Conservation (phyloP, 2,888 invertebrate genomes). For the Ganaspis brasiliensis region DNA sequence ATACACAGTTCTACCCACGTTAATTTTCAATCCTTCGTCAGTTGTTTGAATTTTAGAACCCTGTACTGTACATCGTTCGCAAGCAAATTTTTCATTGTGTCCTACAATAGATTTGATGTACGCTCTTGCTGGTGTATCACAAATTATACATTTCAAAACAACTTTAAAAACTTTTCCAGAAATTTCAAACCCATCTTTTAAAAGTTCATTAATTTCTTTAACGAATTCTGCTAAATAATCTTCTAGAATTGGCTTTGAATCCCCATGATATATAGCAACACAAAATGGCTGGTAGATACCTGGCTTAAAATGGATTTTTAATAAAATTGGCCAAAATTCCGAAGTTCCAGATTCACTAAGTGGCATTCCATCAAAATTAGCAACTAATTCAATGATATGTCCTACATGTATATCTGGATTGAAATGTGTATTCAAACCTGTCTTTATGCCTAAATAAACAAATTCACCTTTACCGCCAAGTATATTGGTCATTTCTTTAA, state of each 20-base stretch:
- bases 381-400: neutral
- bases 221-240: constrained; percentile 21
- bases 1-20: constrained; percentile 44
- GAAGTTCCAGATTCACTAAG: neutral
- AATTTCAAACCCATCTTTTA: constrained; percentile 53
- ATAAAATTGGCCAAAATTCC: constrained; percentile 1
- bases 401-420: neutral
- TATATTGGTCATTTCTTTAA: neutral
- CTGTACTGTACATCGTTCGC: constrained; percentile 56
- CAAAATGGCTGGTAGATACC: neutral
- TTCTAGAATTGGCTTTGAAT: neutral
- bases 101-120: constrained; percentile 59
- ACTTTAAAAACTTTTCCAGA: constrained; percentile 47
- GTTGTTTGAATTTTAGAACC: constrained; percentile 44
- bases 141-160: constrained; percentile 54
- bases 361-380: neutral
- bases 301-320: neutral
- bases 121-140: constrained; percentile 61
- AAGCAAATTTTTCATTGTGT: constrained; percentile 58
- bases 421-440: neutral
- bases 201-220: constrained; percentile 53
- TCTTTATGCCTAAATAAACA: neutral
- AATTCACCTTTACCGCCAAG: neutral
- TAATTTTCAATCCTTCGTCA: neutral
- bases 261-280: neutral